Conservation (phyloP, 2,797 vertebrate genomes). For the Danio tinwini region DNA sequence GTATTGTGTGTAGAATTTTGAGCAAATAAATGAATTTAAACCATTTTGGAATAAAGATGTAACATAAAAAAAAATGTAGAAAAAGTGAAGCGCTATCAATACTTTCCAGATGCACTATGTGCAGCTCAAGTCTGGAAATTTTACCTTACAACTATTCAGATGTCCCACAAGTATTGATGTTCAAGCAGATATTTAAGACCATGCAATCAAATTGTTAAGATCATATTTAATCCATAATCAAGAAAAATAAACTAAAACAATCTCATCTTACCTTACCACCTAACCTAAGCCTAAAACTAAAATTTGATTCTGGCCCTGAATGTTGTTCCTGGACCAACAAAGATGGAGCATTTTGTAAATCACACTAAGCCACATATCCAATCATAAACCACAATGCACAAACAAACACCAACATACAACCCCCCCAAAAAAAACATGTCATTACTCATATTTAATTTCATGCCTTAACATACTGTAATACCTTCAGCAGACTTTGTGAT, state of each 20-base stretch:
- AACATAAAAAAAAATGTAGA: no score
- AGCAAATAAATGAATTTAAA: no score
- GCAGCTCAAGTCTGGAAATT: not conserved
- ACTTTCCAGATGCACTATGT: no score
- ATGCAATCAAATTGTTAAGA: not conserved
- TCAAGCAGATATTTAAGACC: not conserved
- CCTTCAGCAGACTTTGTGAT: not conserved
- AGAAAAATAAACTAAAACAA: not conserved
- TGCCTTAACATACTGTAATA: slow-evolving; percentile 10
- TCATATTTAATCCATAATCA: not conserved
- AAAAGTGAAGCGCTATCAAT: no score
- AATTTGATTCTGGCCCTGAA: not conserved
- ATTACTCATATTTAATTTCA: slow-evolving; percentile 5
- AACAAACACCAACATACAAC: not conserved
- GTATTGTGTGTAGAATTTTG: no score
- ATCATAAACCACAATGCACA: slow-evolving; percentile 3
- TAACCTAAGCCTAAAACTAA: not conserved
- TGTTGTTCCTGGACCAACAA: slow-evolving; percentile 16
- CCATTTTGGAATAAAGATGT: no score
- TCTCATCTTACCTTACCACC: not conserved
- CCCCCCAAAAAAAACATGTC: not conserved
- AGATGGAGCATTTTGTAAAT: slow-evolving; percentile 10
- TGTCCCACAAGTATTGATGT: not conserved
- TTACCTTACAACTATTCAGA: not conserved
- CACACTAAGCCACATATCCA: not conserved